phyloP scores from a whole-genome alignment of 2,888 invertebrate genomes.

The Drosophila falleni region DNA sequence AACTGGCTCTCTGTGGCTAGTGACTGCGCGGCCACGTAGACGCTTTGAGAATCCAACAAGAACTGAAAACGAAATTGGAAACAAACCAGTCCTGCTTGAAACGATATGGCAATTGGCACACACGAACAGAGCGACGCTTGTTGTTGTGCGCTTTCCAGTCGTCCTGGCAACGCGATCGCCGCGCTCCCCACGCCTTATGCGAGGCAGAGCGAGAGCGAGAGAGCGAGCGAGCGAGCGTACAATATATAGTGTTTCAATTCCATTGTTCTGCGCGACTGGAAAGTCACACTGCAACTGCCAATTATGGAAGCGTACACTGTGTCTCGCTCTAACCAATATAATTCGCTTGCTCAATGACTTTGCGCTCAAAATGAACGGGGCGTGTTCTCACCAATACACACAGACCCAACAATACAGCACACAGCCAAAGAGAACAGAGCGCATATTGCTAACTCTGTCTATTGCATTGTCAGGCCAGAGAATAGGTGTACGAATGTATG shows the following conservation, averaged over 20 bases:
- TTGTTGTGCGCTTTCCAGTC: constrained; percentile 76
- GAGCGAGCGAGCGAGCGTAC: constrained; percentile 15
- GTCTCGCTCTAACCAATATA: constrained; percentile 48
- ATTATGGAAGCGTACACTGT: constrained; percentile 59
- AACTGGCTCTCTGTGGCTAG: constrained; percentile 37
- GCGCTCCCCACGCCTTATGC: constrained; percentile 19
- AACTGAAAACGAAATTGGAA: constrained; percentile 85
- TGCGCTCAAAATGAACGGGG: constrained; percentile 62
- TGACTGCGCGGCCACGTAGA: constrained; percentile 77
- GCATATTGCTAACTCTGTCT: constrained; percentile 57
- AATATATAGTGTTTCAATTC: constrained; percentile 41
- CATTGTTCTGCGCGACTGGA: constrained; percentile 52
- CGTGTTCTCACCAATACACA: constrained; percentile 52
- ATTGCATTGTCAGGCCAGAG: neutral
- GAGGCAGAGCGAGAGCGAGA: too few relatives aligned
- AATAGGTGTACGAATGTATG: constrained; percentile 3
- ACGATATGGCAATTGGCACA: constrained; percentile 58
- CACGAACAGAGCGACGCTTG: constrained; percentile 37
- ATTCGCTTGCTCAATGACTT: constrained; percentile 24
- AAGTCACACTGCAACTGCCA: constrained; percentile 55
- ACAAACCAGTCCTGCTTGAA: constrained; percentile 84
- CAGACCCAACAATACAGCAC: constrained; percentile 12
- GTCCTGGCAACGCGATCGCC: constrained; percentile 77
- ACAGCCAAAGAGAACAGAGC: constrained; percentile 11
- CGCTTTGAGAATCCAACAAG: constrained; percentile 85